These are phyloP conservation scores for Dioctria rufipes DNA, from an alignment of 2,888 invertebrate species.

Conservation along the genomic window DNA sequence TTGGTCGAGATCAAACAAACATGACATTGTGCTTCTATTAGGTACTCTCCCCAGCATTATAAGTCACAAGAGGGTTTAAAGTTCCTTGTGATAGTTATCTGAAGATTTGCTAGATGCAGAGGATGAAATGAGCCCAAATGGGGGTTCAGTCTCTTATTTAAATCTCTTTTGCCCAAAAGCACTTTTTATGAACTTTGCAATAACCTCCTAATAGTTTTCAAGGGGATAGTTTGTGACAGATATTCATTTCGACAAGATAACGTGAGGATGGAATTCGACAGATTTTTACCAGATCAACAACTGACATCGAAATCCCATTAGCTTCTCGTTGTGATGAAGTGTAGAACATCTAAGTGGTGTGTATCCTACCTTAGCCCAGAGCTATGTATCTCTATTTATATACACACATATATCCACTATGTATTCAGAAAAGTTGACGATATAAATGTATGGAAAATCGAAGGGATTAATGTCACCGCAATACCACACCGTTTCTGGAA, in stretches of 20 bases:
- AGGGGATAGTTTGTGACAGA: conserved; percentile 19
- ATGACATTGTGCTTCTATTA: conserved; percentile 35
- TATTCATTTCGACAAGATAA: conserved; percentile 23
- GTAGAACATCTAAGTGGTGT: background rate
- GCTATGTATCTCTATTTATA: conserved; percentile 11
- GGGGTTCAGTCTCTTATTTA: background rate
- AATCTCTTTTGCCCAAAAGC: background rate
- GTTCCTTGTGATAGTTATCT: background rate
- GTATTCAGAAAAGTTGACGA: conserved; percentile 26
- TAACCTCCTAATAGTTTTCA: conserved; percentile 6
- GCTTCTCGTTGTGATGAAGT: conserved; percentile 8
- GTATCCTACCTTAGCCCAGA: conserved; percentile 7
- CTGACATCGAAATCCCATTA: conserved; percentile 36
- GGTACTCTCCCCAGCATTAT: background rate
- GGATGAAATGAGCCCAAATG: background rate
- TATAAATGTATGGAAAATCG: conserved; percentile 18
- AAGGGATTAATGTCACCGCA: conserved; percentile 41
- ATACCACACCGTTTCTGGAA: conserved; percentile 13
- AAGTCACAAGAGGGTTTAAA: conserved; percentile 27
- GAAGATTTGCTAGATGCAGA: background rate
- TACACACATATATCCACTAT: background rate
- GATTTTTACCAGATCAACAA: background rate
- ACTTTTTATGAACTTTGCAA: conserved; percentile 28
- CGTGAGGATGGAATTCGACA: conserved; percentile 9
- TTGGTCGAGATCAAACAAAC: conserved; percentile 17